phyloP scores from a whole-genome alignment of 2,113 vertebrate species.

The Embiotoca jacksoni region DNA sequence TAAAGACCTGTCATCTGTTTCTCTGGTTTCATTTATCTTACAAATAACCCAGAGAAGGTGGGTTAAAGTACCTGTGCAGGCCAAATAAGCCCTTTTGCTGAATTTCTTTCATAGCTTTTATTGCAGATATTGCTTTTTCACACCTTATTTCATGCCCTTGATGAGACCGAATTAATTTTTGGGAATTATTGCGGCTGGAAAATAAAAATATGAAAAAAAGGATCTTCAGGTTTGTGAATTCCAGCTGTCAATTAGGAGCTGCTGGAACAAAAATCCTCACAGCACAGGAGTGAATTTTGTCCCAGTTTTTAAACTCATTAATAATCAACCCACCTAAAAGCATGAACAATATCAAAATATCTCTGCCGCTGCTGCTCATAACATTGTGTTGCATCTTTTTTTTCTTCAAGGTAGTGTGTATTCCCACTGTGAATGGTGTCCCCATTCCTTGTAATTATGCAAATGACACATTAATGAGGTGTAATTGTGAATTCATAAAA shows the following conservation, averaged over 20 bases:
- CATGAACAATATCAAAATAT: slow-evolving; percentile 42
- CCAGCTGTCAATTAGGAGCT: slow-evolving; percentile 25
- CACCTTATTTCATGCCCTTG: slow-evolving; percentile 58
- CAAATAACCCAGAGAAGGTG: slow-evolving; percentile 83
- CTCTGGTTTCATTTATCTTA: slow-evolving; percentile 87
- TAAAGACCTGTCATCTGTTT: slow-evolving; percentile 89
- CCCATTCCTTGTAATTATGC: slow-evolving; percentile 87
- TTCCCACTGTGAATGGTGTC: slow-evolving; percentile 82
- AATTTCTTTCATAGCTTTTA: slow-evolving; percentile 52
- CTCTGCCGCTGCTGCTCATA: slow-evolving; percentile 24
- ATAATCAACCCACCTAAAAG: slow-evolving; percentile 39
- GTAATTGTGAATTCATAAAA: slow-evolving; percentile 88
- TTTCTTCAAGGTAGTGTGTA: slow-evolving; percentile 72
- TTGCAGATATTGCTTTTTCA: slow-evolving; percentile 46
- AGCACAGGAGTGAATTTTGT: slow-evolving; percentile 25
- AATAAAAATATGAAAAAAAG: slow-evolving; percentile 51
- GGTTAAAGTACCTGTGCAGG: slow-evolving; percentile 78
- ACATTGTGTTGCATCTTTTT: slow-evolving; percentile 49
- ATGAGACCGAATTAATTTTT: slow-evolving; percentile 59
- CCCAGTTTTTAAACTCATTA: slow-evolving; percentile 53
- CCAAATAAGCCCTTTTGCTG: slow-evolving; percentile 73
- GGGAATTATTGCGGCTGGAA: slow-evolving; percentile 54
- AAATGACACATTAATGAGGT: slow-evolving; percentile 88
- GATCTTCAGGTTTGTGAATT: slow-evolving; percentile 37
- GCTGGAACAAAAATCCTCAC: neutral